Percentiles rank a stretch among this genome's conserved stretches.
phyloP scores from a whole-genome alignment of 2,797 vertebrate species.

The Amniataba percoides region DNA sequence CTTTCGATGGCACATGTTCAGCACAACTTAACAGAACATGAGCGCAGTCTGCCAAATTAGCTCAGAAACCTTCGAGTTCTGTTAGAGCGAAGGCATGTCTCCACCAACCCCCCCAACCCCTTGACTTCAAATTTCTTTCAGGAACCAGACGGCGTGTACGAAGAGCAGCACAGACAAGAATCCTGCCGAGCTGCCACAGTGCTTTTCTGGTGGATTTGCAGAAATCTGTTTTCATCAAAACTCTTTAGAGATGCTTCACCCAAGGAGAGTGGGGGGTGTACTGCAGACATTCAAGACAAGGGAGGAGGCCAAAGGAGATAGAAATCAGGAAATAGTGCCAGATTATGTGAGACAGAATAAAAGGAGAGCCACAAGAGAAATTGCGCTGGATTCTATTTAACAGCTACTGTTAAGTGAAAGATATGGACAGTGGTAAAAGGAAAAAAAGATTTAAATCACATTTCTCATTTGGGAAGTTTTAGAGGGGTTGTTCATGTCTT shows the following conservation, averaged over 20 bases:
- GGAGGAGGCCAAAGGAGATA: conserved; percentile 7
- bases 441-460: conserved; percentile 15
- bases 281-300: conserved; percentile 44
- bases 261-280: background rate
- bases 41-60: conserved; percentile 4
- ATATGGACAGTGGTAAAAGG: background rate
- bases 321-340: conserved; percentile 43
- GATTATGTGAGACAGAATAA: conserved; percentile 22
- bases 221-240: conserved; percentile 82
- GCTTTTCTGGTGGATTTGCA: conserved; percentile 80
- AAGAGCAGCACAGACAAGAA: conserved; percentile 41
- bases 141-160: conserved; percentile 3
- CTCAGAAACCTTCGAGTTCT: background rate
- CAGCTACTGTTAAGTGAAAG: conserved; percentile 3
- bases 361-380: conserved; percentile 1
- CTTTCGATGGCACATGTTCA: conserved; percentile 1
- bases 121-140: conserved; percentile 36
- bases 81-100: conserved; percentile 23
- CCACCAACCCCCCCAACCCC: background rate
- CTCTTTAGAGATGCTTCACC: conserved; percentile 65
- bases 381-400: conserved; percentile 7
- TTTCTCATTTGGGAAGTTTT: conserved; percentile 29
- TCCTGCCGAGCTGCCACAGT: conserved; percentile 25
- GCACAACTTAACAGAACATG: background rate
- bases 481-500: conserved; percentile 9